Conservation (phyloP, 1,140 invertebrate genomes). For the Diachasmimorpha longicaudata region DNA sequence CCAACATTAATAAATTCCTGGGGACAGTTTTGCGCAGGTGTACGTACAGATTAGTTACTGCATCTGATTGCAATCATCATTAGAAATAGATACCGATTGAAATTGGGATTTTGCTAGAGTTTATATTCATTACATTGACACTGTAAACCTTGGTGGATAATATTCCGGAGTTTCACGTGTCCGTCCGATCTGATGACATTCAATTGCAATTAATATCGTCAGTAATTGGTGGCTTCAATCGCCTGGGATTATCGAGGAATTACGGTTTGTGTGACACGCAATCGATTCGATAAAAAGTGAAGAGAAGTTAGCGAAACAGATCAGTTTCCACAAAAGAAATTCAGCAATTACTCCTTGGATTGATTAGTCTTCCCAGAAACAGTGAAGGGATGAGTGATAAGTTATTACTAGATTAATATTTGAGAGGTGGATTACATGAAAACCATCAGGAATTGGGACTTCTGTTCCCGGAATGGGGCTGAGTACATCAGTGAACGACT, state of each 20-base stretch:
- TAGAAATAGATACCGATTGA: not conserved
- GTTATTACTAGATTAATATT: no score
- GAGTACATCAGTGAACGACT: no score
- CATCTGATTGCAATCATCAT: not conserved
- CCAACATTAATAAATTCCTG: not conserved
- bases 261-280: not conserved
- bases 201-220: slow-evolving; percentile 24
- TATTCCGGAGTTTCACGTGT: slow-evolving; percentile 11
- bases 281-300: not conserved
- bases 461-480: no score
- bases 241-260: not conserved
- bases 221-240: slow-evolving; percentile 15
- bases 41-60: not conserved
- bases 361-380: no score
- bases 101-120: not conserved
- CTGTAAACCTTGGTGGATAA: not conserved
- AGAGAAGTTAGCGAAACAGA: not conserved
- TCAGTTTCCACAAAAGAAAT: not conserved
- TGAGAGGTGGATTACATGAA: no score
- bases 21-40: not conserved
- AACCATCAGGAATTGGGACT: no score
- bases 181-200: slow-evolving; percentile 12
- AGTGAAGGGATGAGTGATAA: no score
- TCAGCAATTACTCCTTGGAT: no score
- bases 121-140: no score